Conservation (phyloP, 2,888 invertebrate genomes). For the Cantharis rustica region DNA sequence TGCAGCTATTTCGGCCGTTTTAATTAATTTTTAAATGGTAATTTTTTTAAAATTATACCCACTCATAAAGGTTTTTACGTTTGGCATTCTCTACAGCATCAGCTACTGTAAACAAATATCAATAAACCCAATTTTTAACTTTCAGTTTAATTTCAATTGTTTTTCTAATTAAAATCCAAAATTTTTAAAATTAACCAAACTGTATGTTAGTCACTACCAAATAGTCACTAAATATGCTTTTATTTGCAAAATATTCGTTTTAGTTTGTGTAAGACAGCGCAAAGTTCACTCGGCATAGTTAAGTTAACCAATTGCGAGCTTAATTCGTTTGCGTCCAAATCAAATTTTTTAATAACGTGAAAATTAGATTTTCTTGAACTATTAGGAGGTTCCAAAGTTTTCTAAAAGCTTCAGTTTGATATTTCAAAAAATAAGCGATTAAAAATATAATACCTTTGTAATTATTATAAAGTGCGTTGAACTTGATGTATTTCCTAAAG, state of each 20-base stretch:
- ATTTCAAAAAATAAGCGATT: neutral
- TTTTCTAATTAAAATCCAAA: neutral
- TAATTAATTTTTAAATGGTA: neutral
- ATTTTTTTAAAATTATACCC: neutral
- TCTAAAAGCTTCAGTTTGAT: neutral
- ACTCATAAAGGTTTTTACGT: neutral
- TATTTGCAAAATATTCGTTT: neutral
- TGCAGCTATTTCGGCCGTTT: neutral
- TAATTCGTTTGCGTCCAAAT: neutral
- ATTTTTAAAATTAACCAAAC: neutral
- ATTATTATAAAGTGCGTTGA: neutral
- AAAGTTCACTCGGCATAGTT: neutral
- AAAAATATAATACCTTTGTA: neutral
- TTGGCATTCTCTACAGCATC: neutral
- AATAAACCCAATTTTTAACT: neutral
- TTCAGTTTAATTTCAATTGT: neutral
- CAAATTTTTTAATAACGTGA: neutral
- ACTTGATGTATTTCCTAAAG: too few species aligned
- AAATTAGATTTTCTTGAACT: neutral
- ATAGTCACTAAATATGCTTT: neutral
- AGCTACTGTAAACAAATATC: neutral
- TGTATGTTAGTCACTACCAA: neutral
- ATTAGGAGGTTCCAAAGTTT: rapidly evolving
- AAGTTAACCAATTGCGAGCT: neutral
- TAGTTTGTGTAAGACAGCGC: neutral